Evolutionary conservation across 2,113 vertebrate genomes (phyloP).

Genomic region (Hoplias malabaricus): DNA sequence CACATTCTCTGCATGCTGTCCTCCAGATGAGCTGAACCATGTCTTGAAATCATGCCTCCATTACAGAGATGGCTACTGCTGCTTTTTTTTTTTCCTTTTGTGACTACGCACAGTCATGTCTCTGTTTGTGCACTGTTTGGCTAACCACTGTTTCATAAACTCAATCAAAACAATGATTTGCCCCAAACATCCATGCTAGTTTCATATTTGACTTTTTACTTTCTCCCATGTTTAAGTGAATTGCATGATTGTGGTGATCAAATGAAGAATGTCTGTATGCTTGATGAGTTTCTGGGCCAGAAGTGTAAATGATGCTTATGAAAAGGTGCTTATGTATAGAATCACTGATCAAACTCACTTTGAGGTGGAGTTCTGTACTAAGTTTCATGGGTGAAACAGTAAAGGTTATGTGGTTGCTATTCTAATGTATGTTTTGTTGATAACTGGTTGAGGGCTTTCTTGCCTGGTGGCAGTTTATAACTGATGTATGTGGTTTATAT

Average conservation of each 20-base stretch:
- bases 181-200: not conserved
- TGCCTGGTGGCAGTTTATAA: not conserved
- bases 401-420: not conserved
- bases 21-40: not conserved
- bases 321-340: constrained; percentile 20
- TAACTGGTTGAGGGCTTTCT: not conserved
- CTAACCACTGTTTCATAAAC: constrained; percentile 11
- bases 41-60: not conserved
- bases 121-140: not conserved
- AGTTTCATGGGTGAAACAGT: not conserved
- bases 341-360: not conserved
- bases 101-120: not conserved
- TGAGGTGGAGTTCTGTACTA: not conserved
- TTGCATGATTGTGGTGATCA: constrained; percentile 24
- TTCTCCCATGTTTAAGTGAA: not conserved
- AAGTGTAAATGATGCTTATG: constrained; percentile 14
- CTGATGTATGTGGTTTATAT: constrained; percentile 28
- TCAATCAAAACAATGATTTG: not conserved
- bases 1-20: not conserved
- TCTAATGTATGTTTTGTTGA: constrained; percentile 17
- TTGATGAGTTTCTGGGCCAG: constrained; percentile 16
- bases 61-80: not conserved
- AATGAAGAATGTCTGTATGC: constrained; percentile 2
- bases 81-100: not conserved
- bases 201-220: constrained; percentile 22